A percentile compares a stretch with the other conserved stretches of the same genome.
Conservation (phyloP, 1,140 invertebrate genomes). For the Thalassaphorura encarpata region DNA sequence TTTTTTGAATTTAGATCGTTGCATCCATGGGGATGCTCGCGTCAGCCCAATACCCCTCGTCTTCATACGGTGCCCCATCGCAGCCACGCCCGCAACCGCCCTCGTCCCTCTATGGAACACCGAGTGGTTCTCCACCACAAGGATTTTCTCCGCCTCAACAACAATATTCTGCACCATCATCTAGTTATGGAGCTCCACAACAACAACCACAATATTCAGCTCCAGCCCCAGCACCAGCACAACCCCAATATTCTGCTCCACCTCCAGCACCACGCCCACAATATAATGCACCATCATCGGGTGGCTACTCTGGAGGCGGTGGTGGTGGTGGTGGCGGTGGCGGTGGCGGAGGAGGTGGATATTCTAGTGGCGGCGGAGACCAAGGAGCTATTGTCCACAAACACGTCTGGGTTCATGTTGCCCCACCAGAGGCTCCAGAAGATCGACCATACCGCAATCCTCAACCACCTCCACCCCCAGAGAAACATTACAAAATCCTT, state of each 20-base stretch:
- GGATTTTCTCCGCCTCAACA: neutral
- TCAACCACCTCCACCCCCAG: slow-evolving; percentile 48
- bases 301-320: slow-evolving; percentile 23
- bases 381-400: slow-evolving; percentile 62
- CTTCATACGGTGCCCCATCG: neutral
- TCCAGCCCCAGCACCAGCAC: slow-evolving; percentile 34
- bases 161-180: slow-evolving; percentile 3
- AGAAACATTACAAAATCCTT: slow-evolving; percentile 81
- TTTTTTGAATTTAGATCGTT: neutral
- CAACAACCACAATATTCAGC: slow-evolving; percentile 32
- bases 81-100: slow-evolving; percentile 24
- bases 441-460: slow-evolving; percentile 46
- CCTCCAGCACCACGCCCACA: neutral
- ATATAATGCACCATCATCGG: neutral
- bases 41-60: slow-evolving; percentile 9
- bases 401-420: slow-evolving; percentile 74
- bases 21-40: slow-evolving; percentile 16
- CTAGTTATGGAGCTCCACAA: neutral
- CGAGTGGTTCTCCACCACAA: neutral
- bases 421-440: slow-evolving; percentile 61
- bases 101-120: slow-evolving; percentile 5
- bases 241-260: slow-evolving; percentile 31
- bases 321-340: slow-evolving; percentile 32
- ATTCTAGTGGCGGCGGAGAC: slow-evolving; percentile 28
- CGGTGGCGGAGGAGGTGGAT: slow-evolving; percentile 33